Evolutionary conservation across 2,113 vertebrate species (phyloP).

Genomic region (Seriola quinqueradiata): DNA sequence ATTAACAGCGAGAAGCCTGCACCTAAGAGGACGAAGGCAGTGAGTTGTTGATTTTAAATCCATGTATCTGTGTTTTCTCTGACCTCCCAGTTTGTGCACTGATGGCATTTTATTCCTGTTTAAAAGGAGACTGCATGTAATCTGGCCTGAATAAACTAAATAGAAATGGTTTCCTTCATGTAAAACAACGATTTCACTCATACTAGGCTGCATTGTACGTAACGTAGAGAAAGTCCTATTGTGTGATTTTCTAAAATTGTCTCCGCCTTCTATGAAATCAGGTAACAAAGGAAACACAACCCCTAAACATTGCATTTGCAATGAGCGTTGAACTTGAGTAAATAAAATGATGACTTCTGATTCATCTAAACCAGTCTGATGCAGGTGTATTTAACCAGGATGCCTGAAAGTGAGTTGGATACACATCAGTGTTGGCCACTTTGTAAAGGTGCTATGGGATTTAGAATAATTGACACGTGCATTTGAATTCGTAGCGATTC

Average conservation of each 20-base stretch:
- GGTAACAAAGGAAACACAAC: neutral
- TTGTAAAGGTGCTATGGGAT: slow-evolving; percentile 13
- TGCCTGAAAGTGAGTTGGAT: slow-evolving; percentile 8
- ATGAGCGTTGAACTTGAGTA: neutral
- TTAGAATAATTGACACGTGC: slow-evolving; percentile 13
- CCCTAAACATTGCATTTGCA: neutral
- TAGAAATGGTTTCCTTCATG: neutral
- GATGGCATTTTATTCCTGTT: too few species aligned
- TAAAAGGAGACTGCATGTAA: too few species aligned
- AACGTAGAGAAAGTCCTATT: too few species aligned
- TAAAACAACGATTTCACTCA: neutral
- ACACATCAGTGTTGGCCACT: slow-evolving; percentile 8
- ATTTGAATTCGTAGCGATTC: neutral
- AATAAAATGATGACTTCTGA: neutral
- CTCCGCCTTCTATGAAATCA: neutral
- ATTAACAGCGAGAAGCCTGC: too few species aligned
- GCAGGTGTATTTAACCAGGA: neutral
- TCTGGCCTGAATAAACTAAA: too few species aligned
- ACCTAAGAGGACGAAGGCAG: neutral
- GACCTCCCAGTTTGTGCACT: too few species aligned
- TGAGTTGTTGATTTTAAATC: neutral
- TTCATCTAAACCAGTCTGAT: neutral
- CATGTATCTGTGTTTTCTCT: too few species aligned
- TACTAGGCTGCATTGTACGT: too few species aligned
- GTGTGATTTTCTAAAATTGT: neutral